Evolutionary conservation across 2,113 vertebrate species (phyloP), one percentile per base, ranked within the genome.

Genomic region (Rousettus leschenaultii): DNA sequence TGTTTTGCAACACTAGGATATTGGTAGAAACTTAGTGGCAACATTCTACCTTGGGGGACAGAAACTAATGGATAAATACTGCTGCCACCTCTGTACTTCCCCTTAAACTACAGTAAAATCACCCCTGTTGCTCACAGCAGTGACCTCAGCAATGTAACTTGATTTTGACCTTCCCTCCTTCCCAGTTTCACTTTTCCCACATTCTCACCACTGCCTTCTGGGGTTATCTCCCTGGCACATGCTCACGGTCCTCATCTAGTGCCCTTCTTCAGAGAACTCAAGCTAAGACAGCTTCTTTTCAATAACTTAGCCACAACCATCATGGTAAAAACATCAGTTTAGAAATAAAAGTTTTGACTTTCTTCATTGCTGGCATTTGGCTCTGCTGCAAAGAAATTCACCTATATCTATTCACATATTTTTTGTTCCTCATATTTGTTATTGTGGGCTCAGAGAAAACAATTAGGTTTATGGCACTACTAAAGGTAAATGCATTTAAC

Each of bases 361-460:
- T 68, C 91, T 79, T 86, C 24, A 94, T 73, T 51, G 51, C 21
- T 8, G 82, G 55, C 7, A 30, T 57, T 88, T 94, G 65, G 15
- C 2, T 80, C 51, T 84, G 6, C 22, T 77, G 24, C 38, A 95
- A 84, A 80, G 28, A 87, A 87, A 70, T 77, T 92, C 57, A 89
- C 26, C 11, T 82, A 35, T 40, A 18, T 45, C 10, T 21, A 28
- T 80, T 90, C 24, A 61, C n/a, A 51, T 10, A 82, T 45, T 68
- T 91, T 86, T 94, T 45, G 35, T 78, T 73, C 57, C 85, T 94
- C 1, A 14, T 59, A 2, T 65, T 89, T 97, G 26, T 61, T 86
- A 80, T 86, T 82, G 59, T 73, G 45, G 11, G 7, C 13, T 96
- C 91, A 95, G 68, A 94, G 43, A 94, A 85, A 95, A 5, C 18